phyloP scores from a whole-genome alignment of 2,888 invertebrate genomes.

The Amphipoea oculea region DNA sequence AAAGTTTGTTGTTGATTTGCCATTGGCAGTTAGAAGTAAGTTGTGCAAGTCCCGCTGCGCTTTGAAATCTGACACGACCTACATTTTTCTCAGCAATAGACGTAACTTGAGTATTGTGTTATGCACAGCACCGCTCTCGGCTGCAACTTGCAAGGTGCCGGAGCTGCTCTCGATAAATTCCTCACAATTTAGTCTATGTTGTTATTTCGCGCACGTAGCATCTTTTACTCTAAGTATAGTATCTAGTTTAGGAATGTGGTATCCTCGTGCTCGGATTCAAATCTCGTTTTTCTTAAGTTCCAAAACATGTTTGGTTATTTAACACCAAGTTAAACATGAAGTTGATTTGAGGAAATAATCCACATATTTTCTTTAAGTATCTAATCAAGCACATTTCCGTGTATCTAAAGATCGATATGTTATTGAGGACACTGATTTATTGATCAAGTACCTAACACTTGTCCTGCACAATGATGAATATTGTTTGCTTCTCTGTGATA shows the following conservation, averaged over 20 bases:
- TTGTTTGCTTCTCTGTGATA: constrained; percentile 6
- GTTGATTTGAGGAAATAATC: constrained; percentile 43
- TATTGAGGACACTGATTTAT: constrained; percentile 33
- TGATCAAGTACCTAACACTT: constrained; percentile 13
- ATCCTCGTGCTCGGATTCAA: constrained; percentile 1
- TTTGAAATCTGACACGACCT: constrained; percentile 85
- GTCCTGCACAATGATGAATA: neutral
- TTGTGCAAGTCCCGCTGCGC: constrained; percentile 82
- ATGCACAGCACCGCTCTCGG: constrained; percentile 66
- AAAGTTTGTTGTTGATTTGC: constrained; percentile 69
- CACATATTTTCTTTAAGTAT: constrained; percentile 12
- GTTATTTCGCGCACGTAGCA: constrained; percentile 30
- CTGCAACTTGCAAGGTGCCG: constrained; percentile 53
- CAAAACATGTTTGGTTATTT: constrained; percentile 38
- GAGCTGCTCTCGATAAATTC: constrained; percentile 48
- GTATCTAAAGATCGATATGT: constrained; percentile 27
- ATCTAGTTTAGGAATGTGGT: constrained; percentile 43
- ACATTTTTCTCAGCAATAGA: constrained; percentile 84
- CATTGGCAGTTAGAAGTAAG: constrained; percentile 69
- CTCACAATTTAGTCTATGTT: constrained; percentile 40
- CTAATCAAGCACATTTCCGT: constrained; percentile 31
- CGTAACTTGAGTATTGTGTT: constrained; percentile 82
- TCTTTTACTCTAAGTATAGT: constrained; percentile 28
- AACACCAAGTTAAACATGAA: neutral
- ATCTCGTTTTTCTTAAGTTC: constrained; percentile 44